Percentiles rank a stretch among this genome's conserved stretches.
These are phyloP conservation scores for Odocoileus virginianus DNA, from an alignment of 2,113 vertebrate genomes.

Conservation along the genomic window DNA sequence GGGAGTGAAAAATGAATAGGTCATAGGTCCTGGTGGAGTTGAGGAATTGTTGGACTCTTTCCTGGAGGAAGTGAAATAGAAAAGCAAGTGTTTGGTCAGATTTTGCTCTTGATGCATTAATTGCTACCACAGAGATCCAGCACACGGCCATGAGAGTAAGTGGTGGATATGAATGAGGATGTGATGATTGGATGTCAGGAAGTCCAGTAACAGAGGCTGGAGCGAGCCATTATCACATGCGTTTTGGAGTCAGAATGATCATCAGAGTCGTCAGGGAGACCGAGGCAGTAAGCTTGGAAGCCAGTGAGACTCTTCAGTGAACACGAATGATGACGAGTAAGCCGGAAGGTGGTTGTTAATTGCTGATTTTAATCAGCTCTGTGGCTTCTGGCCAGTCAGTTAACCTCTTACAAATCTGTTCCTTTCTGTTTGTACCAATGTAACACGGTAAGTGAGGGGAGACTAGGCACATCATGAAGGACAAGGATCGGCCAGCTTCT, in stretches of 20 bases:
- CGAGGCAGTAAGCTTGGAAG: not conserved
- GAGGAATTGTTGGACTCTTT: not conserved
- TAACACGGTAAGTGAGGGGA: not conserved
- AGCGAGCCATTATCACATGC: not conserved
- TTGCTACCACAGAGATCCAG: not conserved
- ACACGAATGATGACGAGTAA: not conserved
- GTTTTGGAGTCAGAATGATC: not conserved
- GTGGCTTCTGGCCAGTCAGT: not conserved
- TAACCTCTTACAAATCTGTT: not conserved
- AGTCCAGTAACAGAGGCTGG: not conserved
- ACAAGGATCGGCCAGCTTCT: not conserved
- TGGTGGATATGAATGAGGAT: not conserved
- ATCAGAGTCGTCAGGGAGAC: not conserved
- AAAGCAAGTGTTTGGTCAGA: not conserved
- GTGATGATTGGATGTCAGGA: not conserved
- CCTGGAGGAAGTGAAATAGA: not conserved
- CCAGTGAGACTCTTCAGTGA: not conserved
- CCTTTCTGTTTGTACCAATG: not conserved
- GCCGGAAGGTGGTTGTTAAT: not conserved
- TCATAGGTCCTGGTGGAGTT: not conserved
- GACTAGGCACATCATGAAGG: not conserved
- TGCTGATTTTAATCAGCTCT: not conserved
- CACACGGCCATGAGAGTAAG: accelerated
- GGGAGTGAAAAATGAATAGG: not conserved
- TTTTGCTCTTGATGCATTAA: not conserved